A percentile compares a stretch with the other conserved stretches of the same genome.
Evolutionary conservation across 1,140 invertebrate genomes (phyloP).

Genomic region (Drosophila persimilis): DNA sequence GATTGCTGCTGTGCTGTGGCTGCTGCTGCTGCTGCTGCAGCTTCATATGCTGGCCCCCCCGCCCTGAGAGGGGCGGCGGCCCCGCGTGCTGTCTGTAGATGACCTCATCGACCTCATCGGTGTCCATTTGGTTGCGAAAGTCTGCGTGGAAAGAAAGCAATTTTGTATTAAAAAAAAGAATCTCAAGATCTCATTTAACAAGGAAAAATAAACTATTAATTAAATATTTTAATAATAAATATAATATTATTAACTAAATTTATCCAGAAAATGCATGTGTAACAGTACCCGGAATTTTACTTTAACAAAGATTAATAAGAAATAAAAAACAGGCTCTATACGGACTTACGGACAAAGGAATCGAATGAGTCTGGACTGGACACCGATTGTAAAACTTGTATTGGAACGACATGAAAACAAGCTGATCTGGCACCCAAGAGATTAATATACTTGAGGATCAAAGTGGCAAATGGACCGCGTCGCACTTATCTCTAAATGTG

Average conservation of each 20-base stretch:
- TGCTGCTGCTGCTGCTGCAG: conserved; percentile 44
- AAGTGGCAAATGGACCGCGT: background rate
- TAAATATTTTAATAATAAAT: too few relatives aligned
- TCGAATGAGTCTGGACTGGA: too few relatives aligned
- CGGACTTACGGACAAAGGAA: too few relatives aligned
- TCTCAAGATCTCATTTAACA: too few relatives aligned
- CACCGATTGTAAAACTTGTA: too few relatives aligned
- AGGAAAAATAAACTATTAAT: background rate
- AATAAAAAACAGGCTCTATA: too few relatives aligned
- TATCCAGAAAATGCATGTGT: too few relatives aligned
- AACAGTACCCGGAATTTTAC: too few relatives aligned
- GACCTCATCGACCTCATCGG: conserved; percentile 72
- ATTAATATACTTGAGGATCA: background rate
- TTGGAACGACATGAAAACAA: too few relatives aligned
- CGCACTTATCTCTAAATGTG: background rate
- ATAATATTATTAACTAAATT: too few relatives aligned
- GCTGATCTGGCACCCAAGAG: too few relatives aligned
- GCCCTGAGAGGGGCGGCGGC: conserved; percentile 17
- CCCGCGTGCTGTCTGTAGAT: conserved; percentile 66
- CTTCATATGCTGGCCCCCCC: conserved; percentile 42
- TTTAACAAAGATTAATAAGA: too few relatives aligned
- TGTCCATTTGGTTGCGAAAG: conserved; percentile 79
- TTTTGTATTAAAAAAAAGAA: background rate
- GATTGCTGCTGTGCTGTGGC: conserved; percentile 66
- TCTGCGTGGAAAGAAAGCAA: conserved; percentile 23